Evolutionary conservation across 2,888 invertebrate species (phyloP).

Genomic region (Amphimallon solstitiale): DNA sequence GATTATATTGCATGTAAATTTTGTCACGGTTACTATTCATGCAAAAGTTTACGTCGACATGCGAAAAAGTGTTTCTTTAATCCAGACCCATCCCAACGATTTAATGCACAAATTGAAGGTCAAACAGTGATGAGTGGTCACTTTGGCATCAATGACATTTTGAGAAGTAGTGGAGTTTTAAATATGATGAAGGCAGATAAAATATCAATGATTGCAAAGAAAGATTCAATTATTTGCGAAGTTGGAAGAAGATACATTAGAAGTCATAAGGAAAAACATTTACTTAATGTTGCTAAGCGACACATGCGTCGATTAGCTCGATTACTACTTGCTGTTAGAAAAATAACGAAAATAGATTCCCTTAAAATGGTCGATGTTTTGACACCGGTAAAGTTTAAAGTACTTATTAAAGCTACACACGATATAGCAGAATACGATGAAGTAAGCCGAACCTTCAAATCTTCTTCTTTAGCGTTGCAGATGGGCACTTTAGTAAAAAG

Average conservation of each 20-base stretch:
- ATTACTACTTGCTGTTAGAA: slow-evolving; percentile 27
- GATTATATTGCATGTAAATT: slow-evolving; percentile 25
- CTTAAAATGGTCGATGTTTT: slow-evolving; percentile 15
- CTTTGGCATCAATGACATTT: slow-evolving; percentile 44
- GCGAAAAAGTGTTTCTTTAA: slow-evolving; percentile 40
- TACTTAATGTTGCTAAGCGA: slow-evolving; percentile 41
- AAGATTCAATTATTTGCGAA: slow-evolving; percentile 45
- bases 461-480: slow-evolving; percentile 37
- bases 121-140: slow-evolving; percentile 34
- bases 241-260: slow-evolving; percentile 37
- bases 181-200: slow-evolving; percentile 41
- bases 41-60: slow-evolving; percentile 39
- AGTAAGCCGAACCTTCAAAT: background rate
- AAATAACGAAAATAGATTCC: slow-evolving; percentile 15
- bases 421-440: slow-evolving; percentile 30
- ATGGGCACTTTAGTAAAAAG: slow-evolving; percentile 38
- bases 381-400: slow-evolving; percentile 25
- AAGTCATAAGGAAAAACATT: slow-evolving; percentile 44
- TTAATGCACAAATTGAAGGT: slow-evolving; percentile 33
- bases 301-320: slow-evolving; percentile 36
- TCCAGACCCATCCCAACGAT: slow-evolving; percentile 31
- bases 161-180: slow-evolving; percentile 40
- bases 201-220: slow-evolving; percentile 43
- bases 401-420: slow-evolving; percentile 18
- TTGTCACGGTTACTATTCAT: slow-evolving; percentile 41